phyloP scores from a whole-genome alignment of 1,140 invertebrate genomes.

The Drosophila insularis region DNA sequence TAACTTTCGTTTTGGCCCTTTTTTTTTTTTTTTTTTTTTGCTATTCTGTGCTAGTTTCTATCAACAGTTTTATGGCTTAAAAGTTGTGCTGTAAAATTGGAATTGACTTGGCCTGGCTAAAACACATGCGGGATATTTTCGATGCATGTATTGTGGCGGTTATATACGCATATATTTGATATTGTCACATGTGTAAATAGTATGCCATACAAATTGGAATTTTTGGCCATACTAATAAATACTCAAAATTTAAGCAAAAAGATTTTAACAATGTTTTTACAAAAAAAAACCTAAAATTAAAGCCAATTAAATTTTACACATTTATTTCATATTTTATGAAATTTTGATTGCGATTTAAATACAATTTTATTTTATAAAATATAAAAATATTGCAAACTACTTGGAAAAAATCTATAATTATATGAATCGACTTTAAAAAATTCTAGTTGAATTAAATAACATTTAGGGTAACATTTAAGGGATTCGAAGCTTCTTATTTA shows the following conservation, averaged over 20 bases:
- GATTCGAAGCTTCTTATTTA: no score
- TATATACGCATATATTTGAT: background rate
- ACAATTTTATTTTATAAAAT: no score
- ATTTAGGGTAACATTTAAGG: no score
- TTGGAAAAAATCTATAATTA: no score
- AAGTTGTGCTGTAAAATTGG: slow-evolving; percentile 45
- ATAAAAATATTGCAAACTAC: no score
- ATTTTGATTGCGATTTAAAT: no score
- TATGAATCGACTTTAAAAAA: no score
- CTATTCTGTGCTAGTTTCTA: slow-evolving; percentile 35
- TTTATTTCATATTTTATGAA: no score
- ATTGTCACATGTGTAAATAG: background rate
- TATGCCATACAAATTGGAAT: background rate
- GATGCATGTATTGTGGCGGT: background rate
- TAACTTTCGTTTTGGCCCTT: background rate
- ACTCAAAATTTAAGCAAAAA: background rate
- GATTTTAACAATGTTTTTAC: background rate
- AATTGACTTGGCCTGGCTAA: slow-evolving; percentile 41
- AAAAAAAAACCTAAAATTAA: background rate
- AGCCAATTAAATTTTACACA: slow-evolving; percentile 27
- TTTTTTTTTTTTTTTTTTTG: background rate
- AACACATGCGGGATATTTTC: background rate
- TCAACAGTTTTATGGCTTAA: slow-evolving; percentile 41
- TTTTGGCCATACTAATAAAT: background rate
- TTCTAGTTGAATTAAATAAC: no score